phyloP scores from a whole-genome alignment of 2,113 vertebrate genomes.

The Laticauda colubrina region DNA sequence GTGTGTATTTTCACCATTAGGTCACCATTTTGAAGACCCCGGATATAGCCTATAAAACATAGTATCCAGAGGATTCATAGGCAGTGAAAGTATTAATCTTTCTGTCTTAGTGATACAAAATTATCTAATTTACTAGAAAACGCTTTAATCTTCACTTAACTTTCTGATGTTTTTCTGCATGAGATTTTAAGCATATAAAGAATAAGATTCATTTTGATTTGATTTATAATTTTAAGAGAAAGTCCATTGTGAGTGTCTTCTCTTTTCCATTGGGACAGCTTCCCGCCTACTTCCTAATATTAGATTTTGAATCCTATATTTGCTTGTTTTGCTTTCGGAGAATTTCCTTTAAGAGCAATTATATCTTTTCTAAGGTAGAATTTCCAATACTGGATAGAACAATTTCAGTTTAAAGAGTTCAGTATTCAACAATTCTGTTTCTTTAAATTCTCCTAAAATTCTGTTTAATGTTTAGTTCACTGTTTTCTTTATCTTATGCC shows the following conservation, averaged over 20 bases:
- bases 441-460: conserved; percentile 13
- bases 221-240: conserved; percentile 27
- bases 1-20: no score
- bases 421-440: conserved; percentile 13
- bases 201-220: background rate
- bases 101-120: background rate
- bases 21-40: background rate
- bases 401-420: background rate
- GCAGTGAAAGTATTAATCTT: background rate
- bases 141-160: background rate
- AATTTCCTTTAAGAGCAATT: conserved; percentile 51
- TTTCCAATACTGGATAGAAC: background rate
- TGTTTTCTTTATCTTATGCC: conserved; percentile 9
- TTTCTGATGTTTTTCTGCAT: background rate
- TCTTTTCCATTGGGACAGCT: background rate
- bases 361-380: conserved; percentile 38
- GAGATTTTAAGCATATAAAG: background rate
- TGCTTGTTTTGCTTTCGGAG: conserved; percentile 22
- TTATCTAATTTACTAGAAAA: background rate
- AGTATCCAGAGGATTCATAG: background rate
- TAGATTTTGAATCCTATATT: conserved; percentile 26
- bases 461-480: conserved; percentile 5
- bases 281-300: conserved; percentile 25
- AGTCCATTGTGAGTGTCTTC: background rate
- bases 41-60: background rate